Percentiles rank a stretch among this genome's conserved stretches.
Evolutionary conservation across 2,888 invertebrate species (phyloP).

Genomic region (Perdita meconis): DNA sequence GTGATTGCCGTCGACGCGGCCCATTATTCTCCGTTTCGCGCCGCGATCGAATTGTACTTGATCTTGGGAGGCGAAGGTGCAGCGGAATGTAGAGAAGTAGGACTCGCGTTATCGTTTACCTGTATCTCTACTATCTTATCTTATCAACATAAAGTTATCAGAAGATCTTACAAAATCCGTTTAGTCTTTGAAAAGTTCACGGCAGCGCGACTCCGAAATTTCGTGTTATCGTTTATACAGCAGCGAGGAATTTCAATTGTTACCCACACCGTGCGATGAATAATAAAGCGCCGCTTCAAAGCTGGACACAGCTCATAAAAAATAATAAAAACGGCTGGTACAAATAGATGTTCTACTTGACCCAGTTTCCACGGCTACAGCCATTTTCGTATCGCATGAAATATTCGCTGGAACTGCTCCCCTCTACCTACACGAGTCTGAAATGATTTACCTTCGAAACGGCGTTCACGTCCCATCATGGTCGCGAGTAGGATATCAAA

Average conservation of each 20-base stretch:
- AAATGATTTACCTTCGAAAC: conserved; percentile 13
- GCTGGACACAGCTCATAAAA: not conserved
- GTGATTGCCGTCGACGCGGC: not conserved
- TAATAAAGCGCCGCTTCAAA: not conserved
- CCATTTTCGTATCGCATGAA: conserved; percentile 1
- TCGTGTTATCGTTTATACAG: no score
- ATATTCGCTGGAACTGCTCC: conserved; percentile 3
- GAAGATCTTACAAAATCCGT: no score
- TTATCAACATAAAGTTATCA: no score
- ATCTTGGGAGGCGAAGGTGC: not conserved
- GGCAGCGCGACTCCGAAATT: no score
- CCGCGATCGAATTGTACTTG: not conserved
- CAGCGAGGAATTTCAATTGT: not conserved
- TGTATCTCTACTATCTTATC: no score
- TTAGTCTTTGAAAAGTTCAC: no score
- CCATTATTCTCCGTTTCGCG: conserved; percentile 1
- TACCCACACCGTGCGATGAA: not conserved
- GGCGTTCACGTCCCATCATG: not conserved
- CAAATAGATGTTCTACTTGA: conserved; percentile 18
- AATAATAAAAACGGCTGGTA: conserved; percentile 14
- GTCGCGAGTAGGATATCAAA: not conserved
- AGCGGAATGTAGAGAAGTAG: no score
- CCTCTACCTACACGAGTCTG: no score
- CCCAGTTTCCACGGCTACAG: conserved; percentile 1
- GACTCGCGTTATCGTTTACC: no score